phyloP scores from a whole-genome alignment of 2,113 vertebrate genomes.

The Archilochus colubris region DNA sequence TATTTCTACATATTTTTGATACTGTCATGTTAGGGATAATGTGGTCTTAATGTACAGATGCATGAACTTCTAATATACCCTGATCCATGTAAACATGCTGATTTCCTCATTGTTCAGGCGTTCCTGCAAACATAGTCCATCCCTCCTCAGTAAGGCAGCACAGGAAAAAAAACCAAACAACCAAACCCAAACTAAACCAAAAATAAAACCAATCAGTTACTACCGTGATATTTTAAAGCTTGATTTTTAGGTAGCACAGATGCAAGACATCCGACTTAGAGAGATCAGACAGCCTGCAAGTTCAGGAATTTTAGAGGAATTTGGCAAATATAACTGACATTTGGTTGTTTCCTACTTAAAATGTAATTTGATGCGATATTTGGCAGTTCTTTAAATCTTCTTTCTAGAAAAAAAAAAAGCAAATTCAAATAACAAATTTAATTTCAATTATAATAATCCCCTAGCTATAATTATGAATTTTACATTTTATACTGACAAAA shows the following conservation, averaged over 20 bases:
- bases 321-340: slow-evolving; percentile 15
- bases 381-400: neutral
- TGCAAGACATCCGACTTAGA: neutral
- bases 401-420: neutral
- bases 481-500: neutral
- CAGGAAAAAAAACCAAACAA: neutral
- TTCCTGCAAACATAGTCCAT: neutral
- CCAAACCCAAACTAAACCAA: neutral
- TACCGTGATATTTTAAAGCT: neutral
- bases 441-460: neutral
- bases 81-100: neutral
- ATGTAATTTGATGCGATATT: slow-evolving; percentile 5
- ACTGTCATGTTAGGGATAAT: neutral
- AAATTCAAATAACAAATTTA: slow-evolving; percentile 4
- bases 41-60: neutral
- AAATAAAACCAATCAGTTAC: neutral
- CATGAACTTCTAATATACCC: neutral
- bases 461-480: neutral
- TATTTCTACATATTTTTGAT: neutral
- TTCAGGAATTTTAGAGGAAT: neutral
- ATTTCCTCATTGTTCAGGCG: neutral
- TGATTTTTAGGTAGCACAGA: neutral
- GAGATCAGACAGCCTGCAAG: neutral
- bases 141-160: neutral
- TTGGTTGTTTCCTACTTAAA: neutral